Conservation (phyloP, 1,140 invertebrate genomes). For the Drusus annulatus region DNA sequence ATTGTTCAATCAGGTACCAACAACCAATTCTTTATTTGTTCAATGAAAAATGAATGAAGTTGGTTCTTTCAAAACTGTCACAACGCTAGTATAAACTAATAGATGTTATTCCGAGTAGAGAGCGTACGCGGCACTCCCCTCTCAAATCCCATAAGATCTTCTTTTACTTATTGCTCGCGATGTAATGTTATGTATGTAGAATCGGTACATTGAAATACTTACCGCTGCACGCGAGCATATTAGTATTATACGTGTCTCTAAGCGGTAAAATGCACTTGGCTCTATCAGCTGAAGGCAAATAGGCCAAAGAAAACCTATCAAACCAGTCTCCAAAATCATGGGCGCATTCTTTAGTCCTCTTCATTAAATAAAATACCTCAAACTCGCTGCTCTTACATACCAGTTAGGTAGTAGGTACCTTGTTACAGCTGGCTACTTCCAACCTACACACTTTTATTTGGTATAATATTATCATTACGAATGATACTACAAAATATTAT, state of each 20-base stretch:
- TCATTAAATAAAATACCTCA: conserved; percentile 12
- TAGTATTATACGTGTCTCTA: background rate
- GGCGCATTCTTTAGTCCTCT: conserved; percentile 18
- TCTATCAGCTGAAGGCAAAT: conserved; percentile 5
- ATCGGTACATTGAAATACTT: background rate
- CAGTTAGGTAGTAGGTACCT: too few species aligned
- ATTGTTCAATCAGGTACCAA: too few species aligned
- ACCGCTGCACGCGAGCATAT: background rate
- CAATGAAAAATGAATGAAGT: too few species aligned
- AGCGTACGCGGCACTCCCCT: conserved; percentile 17
- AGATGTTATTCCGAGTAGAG: conserved; percentile 11
- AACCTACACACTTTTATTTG: too few species aligned
- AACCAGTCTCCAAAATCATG: conserved; percentile 38
- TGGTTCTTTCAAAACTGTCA: too few species aligned
- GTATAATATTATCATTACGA: too few species aligned
- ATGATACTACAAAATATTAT: too few species aligned
- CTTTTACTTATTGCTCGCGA: background rate
- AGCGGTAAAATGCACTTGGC: conserved; percentile 24
- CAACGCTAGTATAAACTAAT: too few species aligned
- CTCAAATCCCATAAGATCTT: background rate
- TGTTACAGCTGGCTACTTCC: background rate
- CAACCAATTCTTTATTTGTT: too few species aligned
- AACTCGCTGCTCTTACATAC: background rate
- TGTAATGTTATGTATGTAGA: background rate
- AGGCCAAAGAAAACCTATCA: conserved; percentile 10